Evolutionary conservation across 2,888 invertebrate genomes (phyloP), one percentile per base, ranked within the genome.

Genomic region (Dasysyrphus albostriatus): DNA sequence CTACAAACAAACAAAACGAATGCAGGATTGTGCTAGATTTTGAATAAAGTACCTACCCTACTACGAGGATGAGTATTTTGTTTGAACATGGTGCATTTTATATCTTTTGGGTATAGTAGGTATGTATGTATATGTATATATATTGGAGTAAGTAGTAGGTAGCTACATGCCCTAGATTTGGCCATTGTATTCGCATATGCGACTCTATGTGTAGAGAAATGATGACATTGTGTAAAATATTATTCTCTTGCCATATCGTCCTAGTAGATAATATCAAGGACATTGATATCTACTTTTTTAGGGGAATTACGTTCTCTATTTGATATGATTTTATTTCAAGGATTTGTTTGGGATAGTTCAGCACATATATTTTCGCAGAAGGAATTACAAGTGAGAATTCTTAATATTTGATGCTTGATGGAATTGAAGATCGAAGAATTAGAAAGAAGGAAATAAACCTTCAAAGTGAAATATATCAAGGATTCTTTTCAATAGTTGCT

Each of bases 1-100:
- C 10, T 12, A 37, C 63, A 74, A 82, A 72, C 81, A 85, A 59
- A 77, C 73, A 63, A 34, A 39, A 54, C 42, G 19, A 82, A 32
- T 29, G 34, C 34, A 77, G 56, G 34, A 77, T 73, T 77, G 73
- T 74, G 67, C 85, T 63, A 82, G 74, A 74, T 82, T 82, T 63
- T 77, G 74, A 82, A 72, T 74, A 59, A 56, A 39, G 72, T 39
- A 67, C 32, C 49, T 58, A 54, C 32, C 6, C 14, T 24, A 32
- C 32, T 3, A 16, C 42, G 8, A 54, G 37, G 39, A 56, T 19
- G 16, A 39, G 65, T 7, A 49, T 65, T 59, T 54, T 77, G 65
- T 83, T 78, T 74, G 72, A 49, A 69, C 59, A 70, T 56, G 24
- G 24, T 24, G 32, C 51, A 54, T 29, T 54, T 54, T 29, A 54